These are phyloP conservation scores for Mycalesis mineus DNA, from an alignment of 2,888 invertebrate genomes.

Conservation along the genomic window DNA sequence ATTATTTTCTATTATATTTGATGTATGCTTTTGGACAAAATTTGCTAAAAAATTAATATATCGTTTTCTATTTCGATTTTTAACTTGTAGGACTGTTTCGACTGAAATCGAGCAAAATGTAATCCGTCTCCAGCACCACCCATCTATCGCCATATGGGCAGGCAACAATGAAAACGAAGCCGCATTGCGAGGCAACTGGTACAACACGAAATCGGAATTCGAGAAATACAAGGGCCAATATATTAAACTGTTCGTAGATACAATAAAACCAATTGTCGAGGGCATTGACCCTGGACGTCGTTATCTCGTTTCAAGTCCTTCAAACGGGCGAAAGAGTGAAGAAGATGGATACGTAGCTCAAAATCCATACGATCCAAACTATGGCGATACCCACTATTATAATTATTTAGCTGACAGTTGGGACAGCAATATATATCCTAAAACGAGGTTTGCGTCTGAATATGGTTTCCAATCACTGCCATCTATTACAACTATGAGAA, in stretches of 20 bases:
- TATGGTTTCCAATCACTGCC: constrained; percentile 97
- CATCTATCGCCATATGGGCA: constrained; percentile 93
- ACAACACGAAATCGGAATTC: constrained; percentile 73
- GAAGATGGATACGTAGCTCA: constrained; percentile 86
- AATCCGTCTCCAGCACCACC: constrained; percentile 88
- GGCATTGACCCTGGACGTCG: constrained; percentile 80
- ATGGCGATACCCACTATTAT: constrained; percentile 96
- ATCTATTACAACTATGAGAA: constrained; percentile 81
- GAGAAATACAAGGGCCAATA: constrained; percentile 85
- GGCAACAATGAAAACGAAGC: constrained; percentile 98
- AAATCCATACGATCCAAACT: constrained; percentile 87
- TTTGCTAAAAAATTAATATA: no score
- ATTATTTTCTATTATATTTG: neutral
- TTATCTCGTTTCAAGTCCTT: constrained; percentile 93
- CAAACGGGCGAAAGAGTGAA: constrained; percentile 87
- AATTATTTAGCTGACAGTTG: constrained; percentile 90
- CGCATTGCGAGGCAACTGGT: constrained; percentile 91
- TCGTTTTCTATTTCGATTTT: no score
- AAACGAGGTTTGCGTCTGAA: constrained; percentile 94
- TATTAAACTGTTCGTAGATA: constrained; percentile 87
- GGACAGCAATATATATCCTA: constrained; percentile 86
- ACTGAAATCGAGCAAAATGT: constrained; percentile 90
- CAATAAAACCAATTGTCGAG: constrained; percentile 82
- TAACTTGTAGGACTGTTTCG: constrained; percentile 83
- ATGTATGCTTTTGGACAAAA: no score